Conservation (phyloP, 2,797 vertebrate genomes). For the Nannoperca obscura region DNA sequence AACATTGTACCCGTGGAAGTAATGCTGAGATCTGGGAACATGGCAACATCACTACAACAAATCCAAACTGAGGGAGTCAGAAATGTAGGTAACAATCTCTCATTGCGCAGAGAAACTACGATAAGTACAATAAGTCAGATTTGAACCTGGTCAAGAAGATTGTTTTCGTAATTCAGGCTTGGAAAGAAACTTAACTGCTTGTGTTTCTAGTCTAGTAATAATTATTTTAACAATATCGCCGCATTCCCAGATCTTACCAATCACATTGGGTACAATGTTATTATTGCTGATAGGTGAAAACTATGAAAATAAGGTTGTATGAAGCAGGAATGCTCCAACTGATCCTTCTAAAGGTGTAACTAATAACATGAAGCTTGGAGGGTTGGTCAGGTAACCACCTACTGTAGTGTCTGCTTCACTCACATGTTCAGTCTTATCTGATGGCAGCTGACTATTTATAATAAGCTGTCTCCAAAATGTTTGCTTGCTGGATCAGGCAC, state of each 20-base stretch:
- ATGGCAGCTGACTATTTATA: constrained; percentile 33
- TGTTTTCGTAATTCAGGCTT: background rate
- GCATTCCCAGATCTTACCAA: background rate
- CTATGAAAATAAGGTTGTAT: background rate
- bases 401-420: constrained; percentile 24
- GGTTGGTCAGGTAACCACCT: constrained; percentile 10
- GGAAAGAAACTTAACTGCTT: background rate
- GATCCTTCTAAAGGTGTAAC: background rate
- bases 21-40: too few relatives aligned
- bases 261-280: background rate
- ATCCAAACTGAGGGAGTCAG: background rate
- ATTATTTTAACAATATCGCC: background rate
- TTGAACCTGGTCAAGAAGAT: background rate
- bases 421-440: constrained; percentile 12
- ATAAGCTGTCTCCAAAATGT: constrained; percentile 37
- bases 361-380: constrained; percentile 1
- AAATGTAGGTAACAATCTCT: background rate
- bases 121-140: background rate
- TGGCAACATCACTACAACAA: too few relatives aligned
- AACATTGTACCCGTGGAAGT: too few relatives aligned
- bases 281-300: background rate
- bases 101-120: background rate
- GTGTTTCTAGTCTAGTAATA: background rate
- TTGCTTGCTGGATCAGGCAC: constrained; percentile 32
- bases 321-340: background rate